Evolutionary conservation across 2,888 invertebrate species (phyloP), one percentile per base, ranked within the genome.

Genomic region (Apamea crenata): DNA sequence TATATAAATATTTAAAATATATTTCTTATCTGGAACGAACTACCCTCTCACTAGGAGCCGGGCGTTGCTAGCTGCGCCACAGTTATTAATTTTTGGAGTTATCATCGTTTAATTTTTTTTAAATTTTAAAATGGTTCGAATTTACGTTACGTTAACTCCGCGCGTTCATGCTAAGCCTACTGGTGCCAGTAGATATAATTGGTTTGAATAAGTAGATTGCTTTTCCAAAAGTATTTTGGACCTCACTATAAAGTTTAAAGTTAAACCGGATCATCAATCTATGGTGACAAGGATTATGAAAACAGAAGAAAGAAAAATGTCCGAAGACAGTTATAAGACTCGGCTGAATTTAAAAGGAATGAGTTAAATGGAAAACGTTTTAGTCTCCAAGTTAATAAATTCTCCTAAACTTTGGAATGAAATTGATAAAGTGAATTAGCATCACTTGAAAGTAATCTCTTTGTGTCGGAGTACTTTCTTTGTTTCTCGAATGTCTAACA

Each of bases 401-500:
- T 84, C 74, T 66, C 72, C n/a, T 68, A 71, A 87, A 87, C 76
- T 85, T 80, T 74, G 59, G 77, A 85, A 77, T 83, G 61, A 79
- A 86, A 85, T 86, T 86, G 79, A 82, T 87, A 83, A 83, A 85
- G 70, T 85, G 80, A 88, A 84, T 85, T 85, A 88, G 76, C 71
- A 87, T 86, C 73, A 76, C 67, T 82, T 80, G 76, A 80, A 83
- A 78, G 81, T 83, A 80, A 85, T 86, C 75, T 80, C 72, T 88
- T 86, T 78, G 63, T 79, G 76, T 44, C 50, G 67, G 59, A 67
- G 72, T 74, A 25, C 32, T 74, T 75, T 77, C 69, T 79, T 85
- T 83, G 65, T 73, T 85, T 74, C 63, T 71, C 32, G 50, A 72
- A 78, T 65, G 59, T 32, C 16, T 69, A 40, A 83, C 32, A 69